Evolutionary conservation across 2,797 vertebrate species (phyloP), one percentile per base, ranked within the genome.

Genomic region (Rachycentron canadum): DNA sequence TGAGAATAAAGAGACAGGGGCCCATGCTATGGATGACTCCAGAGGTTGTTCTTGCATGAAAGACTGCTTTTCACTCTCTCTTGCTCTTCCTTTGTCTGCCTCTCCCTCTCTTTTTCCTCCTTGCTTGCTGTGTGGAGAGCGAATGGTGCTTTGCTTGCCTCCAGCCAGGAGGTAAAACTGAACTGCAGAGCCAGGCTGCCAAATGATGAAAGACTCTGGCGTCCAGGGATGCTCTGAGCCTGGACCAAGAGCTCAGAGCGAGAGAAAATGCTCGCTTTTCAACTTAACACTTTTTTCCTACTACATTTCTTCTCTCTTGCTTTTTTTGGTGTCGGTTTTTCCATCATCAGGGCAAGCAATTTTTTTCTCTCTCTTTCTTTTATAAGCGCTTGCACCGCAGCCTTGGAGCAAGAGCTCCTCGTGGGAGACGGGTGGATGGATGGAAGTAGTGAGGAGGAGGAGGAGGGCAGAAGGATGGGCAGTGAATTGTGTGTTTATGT

Each of bases 161-260:
- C 87, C 89, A 94, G 95, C 94, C 94, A 95, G 92, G 93, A 95
- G 94, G 93, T 93, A 94, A 87, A 91, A 93, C 92, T 94, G 91
- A 92, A 93, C 91, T 87, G 90, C 80, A 79, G 91, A 88, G 90
- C 93, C 92, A 88, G 85, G 89, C 92, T 94, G 94, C 92, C 92
- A 94, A 94, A 94, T 93, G 93, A 95, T 95, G 93, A 95, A 96
- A 95, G 95, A 87, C 84, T 90, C 91, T 92, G 92, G 93, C 94
- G 93, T 93, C 90, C 86, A 91, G 94, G 93, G 95, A 95, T 91
- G 92, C 91, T 91, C 71, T 89, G 92, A 89, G 93, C 93, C 93
- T 85, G 88, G 90, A 94, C 93, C 94, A 90, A 93, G 89, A 93
- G 93, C 93, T 93, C 88, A 93, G 90, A 94, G 93, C 93, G 57